phyloP scores from a whole-genome alignment of 2,113 vertebrate species.

The Alosa alosa region DNA sequence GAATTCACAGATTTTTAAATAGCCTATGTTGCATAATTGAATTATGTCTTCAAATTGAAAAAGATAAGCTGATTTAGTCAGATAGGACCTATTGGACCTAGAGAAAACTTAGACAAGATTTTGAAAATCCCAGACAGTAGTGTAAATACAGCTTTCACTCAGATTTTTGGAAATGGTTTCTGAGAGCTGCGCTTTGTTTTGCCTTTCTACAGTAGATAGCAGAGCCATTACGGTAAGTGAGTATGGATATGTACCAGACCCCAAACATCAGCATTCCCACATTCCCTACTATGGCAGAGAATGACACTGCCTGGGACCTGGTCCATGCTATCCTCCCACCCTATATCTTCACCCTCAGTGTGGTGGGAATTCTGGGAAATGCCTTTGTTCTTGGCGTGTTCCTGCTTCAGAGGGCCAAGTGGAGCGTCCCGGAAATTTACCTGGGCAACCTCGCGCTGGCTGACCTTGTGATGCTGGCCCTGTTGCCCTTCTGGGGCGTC shows the following conservation, averaged over 20 bases:
- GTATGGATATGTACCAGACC: slow-evolving; percentile 18
- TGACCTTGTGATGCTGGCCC: slow-evolving; percentile 77
- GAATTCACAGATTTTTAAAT: too few relatives aligned
- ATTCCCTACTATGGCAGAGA: slow-evolving; percentile 17
- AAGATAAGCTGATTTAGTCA: background rate
- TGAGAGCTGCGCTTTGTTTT: background rate
- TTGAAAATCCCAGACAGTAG: background rate
- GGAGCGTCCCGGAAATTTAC: slow-evolving; percentile 88
- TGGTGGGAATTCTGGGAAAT: slow-evolving; percentile 78
- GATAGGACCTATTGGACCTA: too few relatives aligned
- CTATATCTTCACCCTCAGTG: slow-evolving; percentile 81
- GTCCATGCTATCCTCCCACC: slow-evolving; percentile 67
- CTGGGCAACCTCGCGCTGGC: slow-evolving; percentile 83
- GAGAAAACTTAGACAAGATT: too few relatives aligned
- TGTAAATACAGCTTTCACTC: background rate
- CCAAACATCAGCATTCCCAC: slow-evolving; percentile 48
- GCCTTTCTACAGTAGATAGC: slow-evolving; percentile 21
- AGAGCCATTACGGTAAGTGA: background rate
- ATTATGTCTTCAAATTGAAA: background rate
- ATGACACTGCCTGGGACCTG: slow-evolving; percentile 57
- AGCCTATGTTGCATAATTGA: background rate
- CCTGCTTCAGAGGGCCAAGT: slow-evolving; percentile 73
- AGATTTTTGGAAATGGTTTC: background rate
- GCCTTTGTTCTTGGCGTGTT: slow-evolving; percentile 81
- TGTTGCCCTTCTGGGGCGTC: slow-evolving; percentile 89